Conservation (phyloP, 1,140 invertebrate genomes). For the Drosophila nikananu region DNA sequence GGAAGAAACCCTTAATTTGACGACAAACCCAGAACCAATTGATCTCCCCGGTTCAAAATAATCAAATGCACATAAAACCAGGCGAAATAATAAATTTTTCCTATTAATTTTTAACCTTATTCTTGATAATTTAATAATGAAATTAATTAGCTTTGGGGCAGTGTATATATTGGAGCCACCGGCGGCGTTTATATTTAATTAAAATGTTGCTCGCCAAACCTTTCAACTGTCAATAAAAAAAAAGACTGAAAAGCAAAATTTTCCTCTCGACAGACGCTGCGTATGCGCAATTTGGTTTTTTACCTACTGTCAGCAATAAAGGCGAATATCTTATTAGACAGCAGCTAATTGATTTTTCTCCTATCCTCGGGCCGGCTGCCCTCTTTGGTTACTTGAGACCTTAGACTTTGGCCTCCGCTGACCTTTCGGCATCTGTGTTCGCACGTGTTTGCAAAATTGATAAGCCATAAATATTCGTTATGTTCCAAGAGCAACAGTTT, state of each 20-base stretch:
- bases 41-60: neutral
- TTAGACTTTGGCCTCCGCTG: conserved; percentile 27
- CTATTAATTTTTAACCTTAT: neutral
- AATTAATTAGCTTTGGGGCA: neutral
- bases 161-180: neutral
- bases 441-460: conserved; percentile 67
- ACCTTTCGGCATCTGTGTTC: conserved; percentile 27
- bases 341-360: conserved; percentile 72
- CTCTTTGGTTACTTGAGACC: conserved; percentile 5
- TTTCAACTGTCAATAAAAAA: conserved; percentile 42
- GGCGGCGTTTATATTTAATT: conserved; percentile 64
- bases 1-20: neutral
- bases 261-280: conserved; percentile 28
- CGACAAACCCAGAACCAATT: neutral
- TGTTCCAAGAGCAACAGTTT: conserved; percentile 66
- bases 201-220: conserved; percentile 62
- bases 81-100: neutral
- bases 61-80: conserved; percentile 21
- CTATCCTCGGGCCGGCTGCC: neutral
- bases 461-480: conserved; percentile 74
- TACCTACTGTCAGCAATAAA: conserved; percentile 54
- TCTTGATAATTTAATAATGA: neutral
- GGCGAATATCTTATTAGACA: conserved; percentile 39
- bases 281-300: conserved; percentile 63
- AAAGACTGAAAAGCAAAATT: conserved; percentile 36